Evolutionary conservation across 2,113 vertebrate species (phyloP).

Genomic region (Pica pica): DNA sequence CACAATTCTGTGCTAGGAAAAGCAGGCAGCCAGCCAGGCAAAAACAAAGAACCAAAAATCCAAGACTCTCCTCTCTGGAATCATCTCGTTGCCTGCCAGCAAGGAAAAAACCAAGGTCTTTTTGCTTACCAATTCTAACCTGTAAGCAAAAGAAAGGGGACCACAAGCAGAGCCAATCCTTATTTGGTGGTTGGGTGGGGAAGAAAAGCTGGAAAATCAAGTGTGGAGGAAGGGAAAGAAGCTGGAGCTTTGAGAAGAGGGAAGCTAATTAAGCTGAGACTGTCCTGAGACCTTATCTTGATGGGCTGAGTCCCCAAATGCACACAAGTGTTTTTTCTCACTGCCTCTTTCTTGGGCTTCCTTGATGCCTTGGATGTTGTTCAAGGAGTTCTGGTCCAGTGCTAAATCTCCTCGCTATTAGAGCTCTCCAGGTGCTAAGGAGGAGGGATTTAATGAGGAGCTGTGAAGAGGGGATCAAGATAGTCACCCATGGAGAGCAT

Average conservation of each 20-base stretch:
- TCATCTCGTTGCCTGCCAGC: neutral
- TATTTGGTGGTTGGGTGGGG: slow-evolving; percentile 38
- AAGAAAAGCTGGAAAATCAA: slow-evolving; percentile 51
- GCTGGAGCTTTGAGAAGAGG: neutral
- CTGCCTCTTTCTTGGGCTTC: neutral
- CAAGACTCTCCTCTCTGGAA: neutral
- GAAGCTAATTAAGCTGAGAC: slow-evolving; percentile 26
- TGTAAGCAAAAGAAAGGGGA: neutral
- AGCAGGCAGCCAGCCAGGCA: neutral
- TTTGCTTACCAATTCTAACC: neutral
- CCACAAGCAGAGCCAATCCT: neutral
- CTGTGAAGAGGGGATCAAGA: slow-evolving; percentile 25
- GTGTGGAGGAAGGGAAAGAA: slow-evolving; percentile 41
- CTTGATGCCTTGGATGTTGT: neutral
- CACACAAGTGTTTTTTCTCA: neutral
- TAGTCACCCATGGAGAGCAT: slow-evolving; percentile 1
- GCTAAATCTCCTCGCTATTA: neutral
- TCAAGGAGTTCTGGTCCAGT: neutral
- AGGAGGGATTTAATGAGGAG: slow-evolving; percentile 26
- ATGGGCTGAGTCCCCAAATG: neutral
- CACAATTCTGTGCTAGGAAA: neutral
- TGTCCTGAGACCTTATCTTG: slow-evolving; percentile 19
- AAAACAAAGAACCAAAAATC: neutral
- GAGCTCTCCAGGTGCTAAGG: slow-evolving; percentile 26
- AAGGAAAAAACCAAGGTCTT: neutral